Base-by-base conservation (phyloP, 2,888 invertebrate genomes). In the Hymenopus coronatus region DNA sequence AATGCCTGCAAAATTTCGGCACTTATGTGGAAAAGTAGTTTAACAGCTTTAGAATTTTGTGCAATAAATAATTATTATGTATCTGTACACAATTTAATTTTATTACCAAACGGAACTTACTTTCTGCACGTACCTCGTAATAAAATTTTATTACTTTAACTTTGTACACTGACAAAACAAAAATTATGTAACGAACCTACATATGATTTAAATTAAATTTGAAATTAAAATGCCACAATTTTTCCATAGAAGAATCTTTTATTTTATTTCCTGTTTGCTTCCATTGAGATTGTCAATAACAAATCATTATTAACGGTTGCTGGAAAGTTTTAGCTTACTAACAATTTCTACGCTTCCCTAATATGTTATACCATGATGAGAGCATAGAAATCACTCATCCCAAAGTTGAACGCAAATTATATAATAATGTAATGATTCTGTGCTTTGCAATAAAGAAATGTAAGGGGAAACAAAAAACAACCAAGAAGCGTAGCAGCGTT, bases 401-500 rank as follows among this genome's bases (percentile, higher is more conserved):
- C 84, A 20, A 3, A 20, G 20, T 28, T 33, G 25, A 28, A n/a
- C 40, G 25, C 85, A 85, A 85, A 85, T 85, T 85, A 54, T 85
- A 54, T 46, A 85, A 85, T 85, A 85, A 85, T 85, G 28, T 40
- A 85, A 85, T 85, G 85, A 85, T 46, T 85, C 54, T 40, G 46
- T 27, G 54, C 85, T 85, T 46, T n/a, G 27, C 85, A 85, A 85
- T 40, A 85, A 85, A 85, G 85, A 85, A 85, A 85, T 9, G 54
- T 27, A 28, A 85, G 27, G 54, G n/a, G 15, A 46, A 85, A 30
- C 40, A 20, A 28, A 30, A 30, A 83, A n/a, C 46, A 8, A 27
- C 27, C 46, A 25, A 27, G 14, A 40, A 85, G 15, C 9, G 28
- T 27, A 7, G 25, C n/a, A 15, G 46, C 27, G n/a, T 54, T 28